Evolutionary conservation across 2,888 invertebrate species (phyloP), one percentile per base, ranked within the genome.

Genomic region (Macrophya alboannulata): DNA sequence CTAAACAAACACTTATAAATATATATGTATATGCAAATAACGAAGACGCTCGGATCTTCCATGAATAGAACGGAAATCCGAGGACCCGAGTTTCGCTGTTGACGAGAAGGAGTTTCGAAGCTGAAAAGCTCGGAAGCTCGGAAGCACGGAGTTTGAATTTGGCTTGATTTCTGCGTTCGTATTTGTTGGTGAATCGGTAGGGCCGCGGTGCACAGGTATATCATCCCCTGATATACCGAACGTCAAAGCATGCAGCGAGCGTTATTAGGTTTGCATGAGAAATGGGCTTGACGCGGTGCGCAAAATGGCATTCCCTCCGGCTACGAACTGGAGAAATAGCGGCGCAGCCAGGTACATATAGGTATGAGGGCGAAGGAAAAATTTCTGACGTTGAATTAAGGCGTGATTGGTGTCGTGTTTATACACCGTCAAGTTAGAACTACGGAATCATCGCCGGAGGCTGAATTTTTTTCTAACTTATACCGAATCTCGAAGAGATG

Each of bases 251-350:
- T 81, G 81, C 81, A 81, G 40, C 62, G 62, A 62, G 62, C 81
- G 62, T 62, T 81, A 81, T 81, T 81, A 81, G 81, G 59, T 81
- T 81, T 81, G 81, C 81, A 81, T 81, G 81, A 81, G 81, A 81
- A 81, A 81, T 81, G 81, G 81, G 81, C 81, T 81, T 62, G 81
- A 40, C 81, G 40, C 25, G 25, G 40, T 81, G 51, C 62, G 62
- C 59, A 43, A 62, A 81, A 43, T 62, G 81, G 62, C 81, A 62
- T 40, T 21, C n/a, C 43, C 62, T n/a, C 21, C 55, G 48, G 40
- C 40, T 81, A 48, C 9, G 15, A 25, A 25, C 4, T 12, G 4
- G 37, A 45, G 45, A 31, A 45, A 45, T 74, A 12, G 25, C 68
- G 68, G 25, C 31, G 17, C 17, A n/a, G 43, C 17, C 55, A 6